These are phyloP conservation scores for Caprella mutica DNA, from an alignment of 2,888 invertebrate genomes.

Conservation along the genomic window DNA sequence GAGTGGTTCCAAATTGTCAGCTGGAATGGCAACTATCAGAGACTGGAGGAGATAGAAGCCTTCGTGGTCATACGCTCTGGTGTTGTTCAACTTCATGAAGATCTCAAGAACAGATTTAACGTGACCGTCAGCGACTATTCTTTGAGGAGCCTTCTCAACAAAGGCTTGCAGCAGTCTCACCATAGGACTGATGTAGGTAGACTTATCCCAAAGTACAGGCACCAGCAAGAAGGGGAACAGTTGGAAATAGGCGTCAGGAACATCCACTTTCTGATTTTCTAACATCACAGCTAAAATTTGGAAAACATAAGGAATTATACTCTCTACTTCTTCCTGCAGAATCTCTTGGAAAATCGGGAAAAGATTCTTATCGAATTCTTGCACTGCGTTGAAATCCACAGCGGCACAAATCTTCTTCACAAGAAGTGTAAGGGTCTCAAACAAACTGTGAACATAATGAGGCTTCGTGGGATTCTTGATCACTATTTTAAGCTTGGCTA, in stretches of 20 bases:
- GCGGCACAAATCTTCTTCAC: slow-evolving; percentile 76
- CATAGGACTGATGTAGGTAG: slow-evolving; percentile 85
- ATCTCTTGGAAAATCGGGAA: slow-evolving; percentile 94
- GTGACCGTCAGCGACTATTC: slow-evolving; percentile 58
- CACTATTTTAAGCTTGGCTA: slow-evolving; percentile 66
- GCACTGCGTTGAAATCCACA: slow-evolving; percentile 59
- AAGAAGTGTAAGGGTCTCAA: slow-evolving; percentile 82
- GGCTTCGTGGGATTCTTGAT: slow-evolving; percentile 92
- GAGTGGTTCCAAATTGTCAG: slow-evolving; percentile 59
- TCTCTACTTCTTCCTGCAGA: slow-evolving; percentile 84
- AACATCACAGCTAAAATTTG: slow-evolving; percentile 87
- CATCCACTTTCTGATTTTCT: slow-evolving; percentile 47
- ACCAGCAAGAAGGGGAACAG: slow-evolving; percentile 80
- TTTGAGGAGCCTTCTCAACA: slow-evolving; percentile 57
- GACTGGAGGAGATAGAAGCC: slow-evolving; percentile 83
- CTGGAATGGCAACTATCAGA: slow-evolving; percentile 47
- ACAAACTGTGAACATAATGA: slow-evolving; percentile 95
- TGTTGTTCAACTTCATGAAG: slow-evolving; percentile 91
- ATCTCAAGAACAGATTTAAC: slow-evolving; percentile 72
- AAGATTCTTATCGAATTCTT: slow-evolving; percentile 77
- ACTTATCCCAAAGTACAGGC: slow-evolving; percentile 83
- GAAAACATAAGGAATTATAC: slow-evolving; percentile 97
- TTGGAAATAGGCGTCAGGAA: slow-evolving; percentile 74
- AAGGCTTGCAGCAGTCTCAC: slow-evolving; percentile 83
- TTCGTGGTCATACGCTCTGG: slow-evolving; percentile 74